These are phyloP conservation scores for Copidosoma floridanum DNA, from an alignment of 1,140 invertebrate species.

Conservation along the genomic window DNA sequence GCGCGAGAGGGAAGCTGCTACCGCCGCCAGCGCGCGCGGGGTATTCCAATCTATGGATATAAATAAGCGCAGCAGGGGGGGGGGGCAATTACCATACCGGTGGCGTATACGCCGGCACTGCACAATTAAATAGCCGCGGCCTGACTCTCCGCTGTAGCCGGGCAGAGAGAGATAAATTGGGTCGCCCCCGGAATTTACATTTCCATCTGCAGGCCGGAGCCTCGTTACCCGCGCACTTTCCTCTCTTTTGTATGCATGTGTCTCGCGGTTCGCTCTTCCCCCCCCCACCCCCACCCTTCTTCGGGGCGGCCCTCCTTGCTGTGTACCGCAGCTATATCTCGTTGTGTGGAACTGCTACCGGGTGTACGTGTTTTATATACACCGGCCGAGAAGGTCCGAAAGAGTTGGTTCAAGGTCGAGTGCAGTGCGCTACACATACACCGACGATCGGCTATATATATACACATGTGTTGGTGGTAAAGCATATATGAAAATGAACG, in stretches of 20 bases:
- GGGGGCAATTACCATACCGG: slow-evolving; percentile 46
- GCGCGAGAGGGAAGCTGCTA: no score
- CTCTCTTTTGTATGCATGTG: no score
- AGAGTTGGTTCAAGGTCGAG: no score
- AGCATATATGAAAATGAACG: no score
- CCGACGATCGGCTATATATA: no score
- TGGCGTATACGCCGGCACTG: slow-evolving; percentile 18
- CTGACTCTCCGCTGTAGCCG: slow-evolving; percentile 27
- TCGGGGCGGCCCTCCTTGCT: no score
- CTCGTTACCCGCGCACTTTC: slow-evolving; percentile 41
- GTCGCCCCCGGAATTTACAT: slow-evolving; percentile 46
- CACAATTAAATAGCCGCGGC: slow-evolving; percentile 46
- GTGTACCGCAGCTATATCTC: no score
- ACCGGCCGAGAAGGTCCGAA: no score
- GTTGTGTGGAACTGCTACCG: no score
- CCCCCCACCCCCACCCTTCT: neutral
- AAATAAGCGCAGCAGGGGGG: slow-evolving; percentile 40
- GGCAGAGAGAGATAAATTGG: slow-evolving; percentile 44
- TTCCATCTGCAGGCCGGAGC: slow-evolving; percentile 47
- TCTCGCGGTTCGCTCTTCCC: neutral
- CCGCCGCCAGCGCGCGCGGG: neutral
- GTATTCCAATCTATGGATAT: slow-evolving; percentile 30
- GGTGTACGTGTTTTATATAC: no score
- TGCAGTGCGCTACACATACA: no score
- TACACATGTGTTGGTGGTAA: no score